These are phyloP conservation scores for Thecocarcelia acutangulata DNA, from an alignment of 2,888 invertebrate species.

Conservation along the genomic window DNA sequence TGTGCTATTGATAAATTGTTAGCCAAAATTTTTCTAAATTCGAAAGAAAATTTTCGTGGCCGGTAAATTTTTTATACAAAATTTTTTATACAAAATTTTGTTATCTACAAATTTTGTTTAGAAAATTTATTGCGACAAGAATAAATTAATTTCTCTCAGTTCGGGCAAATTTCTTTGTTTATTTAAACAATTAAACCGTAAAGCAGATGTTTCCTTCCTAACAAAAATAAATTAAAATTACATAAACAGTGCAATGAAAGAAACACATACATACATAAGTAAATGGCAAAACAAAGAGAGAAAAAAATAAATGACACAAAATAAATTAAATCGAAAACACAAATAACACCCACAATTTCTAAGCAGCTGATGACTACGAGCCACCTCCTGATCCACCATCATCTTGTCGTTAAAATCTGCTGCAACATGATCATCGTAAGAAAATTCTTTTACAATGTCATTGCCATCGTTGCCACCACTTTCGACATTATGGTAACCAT, in stretches of 20 bases:
- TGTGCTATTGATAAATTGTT: no score
- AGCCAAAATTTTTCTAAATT: no score
- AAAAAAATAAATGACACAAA: slow-evolving; percentile 15
- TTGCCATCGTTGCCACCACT: slow-evolving; percentile 1
- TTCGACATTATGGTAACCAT: background rate
- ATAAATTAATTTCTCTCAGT: background rate
- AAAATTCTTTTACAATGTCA: slow-evolving; percentile 24
- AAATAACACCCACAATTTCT: slow-evolving; percentile 70
- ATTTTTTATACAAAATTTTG: background rate
- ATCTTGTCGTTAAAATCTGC: slow-evolving; percentile 47
- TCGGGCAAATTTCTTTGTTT: slow-evolving; percentile 22
- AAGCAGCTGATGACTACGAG: slow-evolving; percentile 67
- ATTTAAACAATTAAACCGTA: slow-evolving; percentile 10
- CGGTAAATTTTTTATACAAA: no score
- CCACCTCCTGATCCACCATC: slow-evolving; percentile 66
- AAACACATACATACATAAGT: background rate
- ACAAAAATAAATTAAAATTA: background rate
- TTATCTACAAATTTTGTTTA: background rate
- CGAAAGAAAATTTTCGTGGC: no score
- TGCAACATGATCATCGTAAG: slow-evolving; percentile 38
- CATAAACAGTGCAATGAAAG: slow-evolving; percentile 5
- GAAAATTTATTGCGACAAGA: background rate
- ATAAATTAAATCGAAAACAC: slow-evolving; percentile 29
- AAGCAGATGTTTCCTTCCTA: slow-evolving; percentile 25
- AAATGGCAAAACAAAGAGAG: slow-evolving; percentile 15